A percentile compares a stretch with the other conserved stretches of the same genome.
These are phyloP conservation scores for Pandemis heparana DNA, from an alignment of 2,888 invertebrate genomes.

Conservation along the genomic window DNA sequence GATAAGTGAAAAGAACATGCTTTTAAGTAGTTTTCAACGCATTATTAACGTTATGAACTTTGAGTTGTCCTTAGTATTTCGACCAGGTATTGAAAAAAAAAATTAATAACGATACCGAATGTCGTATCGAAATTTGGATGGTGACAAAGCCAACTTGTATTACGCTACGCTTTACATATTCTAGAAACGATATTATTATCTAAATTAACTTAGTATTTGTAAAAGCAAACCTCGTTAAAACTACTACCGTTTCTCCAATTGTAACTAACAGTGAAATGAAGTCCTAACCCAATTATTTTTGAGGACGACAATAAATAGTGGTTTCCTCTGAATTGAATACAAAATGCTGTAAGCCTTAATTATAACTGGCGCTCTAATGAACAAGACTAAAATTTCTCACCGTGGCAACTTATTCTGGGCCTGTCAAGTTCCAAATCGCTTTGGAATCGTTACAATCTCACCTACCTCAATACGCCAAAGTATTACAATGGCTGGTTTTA, in stretches of 20 bases:
- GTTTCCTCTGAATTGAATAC: conserved; percentile 20
- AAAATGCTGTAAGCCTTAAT: conserved; percentile 40
- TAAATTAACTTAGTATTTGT: no score
- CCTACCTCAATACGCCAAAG: not conserved
- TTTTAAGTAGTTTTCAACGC: no score
- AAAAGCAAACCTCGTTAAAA: not conserved
- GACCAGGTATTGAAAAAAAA: no score
- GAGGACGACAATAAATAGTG: not conserved
- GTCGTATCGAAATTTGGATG: no score
- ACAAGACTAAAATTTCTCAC: conserved; percentile 43
- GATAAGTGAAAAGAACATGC: no score
- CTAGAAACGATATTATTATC: no score
- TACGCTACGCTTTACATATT: no score
- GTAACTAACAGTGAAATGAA: no score
- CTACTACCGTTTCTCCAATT: not conserved
- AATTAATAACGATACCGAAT: no score
- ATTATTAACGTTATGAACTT: no score
- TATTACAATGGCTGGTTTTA: not conserved
- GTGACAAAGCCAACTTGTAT: no score
- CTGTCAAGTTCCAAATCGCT: not conserved
- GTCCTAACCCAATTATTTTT: not conserved
- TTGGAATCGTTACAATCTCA: not conserved
- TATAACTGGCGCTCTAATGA: conserved; percentile 37
- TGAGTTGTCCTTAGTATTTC: no score
- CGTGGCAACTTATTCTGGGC: conserved; percentile 32